Base-by-base conservation (phyloP, 2,113 vertebrate species). In the Cinclus mexicanus region DNA sequence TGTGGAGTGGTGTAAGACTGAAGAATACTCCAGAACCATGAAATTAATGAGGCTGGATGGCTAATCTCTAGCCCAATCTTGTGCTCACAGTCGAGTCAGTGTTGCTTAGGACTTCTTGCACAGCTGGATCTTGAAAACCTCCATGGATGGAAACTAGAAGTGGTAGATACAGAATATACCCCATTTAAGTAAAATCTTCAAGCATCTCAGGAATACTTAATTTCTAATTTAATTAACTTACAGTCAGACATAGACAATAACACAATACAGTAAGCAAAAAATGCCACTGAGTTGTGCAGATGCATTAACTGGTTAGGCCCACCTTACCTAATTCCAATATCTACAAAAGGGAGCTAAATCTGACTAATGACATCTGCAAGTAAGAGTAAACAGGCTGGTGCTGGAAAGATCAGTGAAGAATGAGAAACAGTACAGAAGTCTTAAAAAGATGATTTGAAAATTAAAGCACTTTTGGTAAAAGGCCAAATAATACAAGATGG, bases 21-120 rank as follows among this genome's bases (percentile, higher is more conserved):
- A 70, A 7, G 47, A 87, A 61, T 6, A 4, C 26, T 19, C 52
- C 44, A 31, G 35, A 63, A 76, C 42, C 12, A 9, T 16, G 47
- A 33, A 74, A 79, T 5, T 0, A 28, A 13, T 82, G 31, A 21
- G 1, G 0, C 3, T 29, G 25, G 14, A 39, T 9, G 19, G 22
- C 0, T 47, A 22, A 25, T 72, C 17, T 69, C 28, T 10, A 69
- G 37, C 21, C 13, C 25, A 14, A 2, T 4, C n/a, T 52, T 55
- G 33, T 12, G 12, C 11, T 44, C 61, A n/a, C 15, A 57, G 53
- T 0, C n/a, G 21, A 63, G 20, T 31, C 44, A 56, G n/a, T 17
- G 14, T 6, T 72, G 28, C 25, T n/a, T 7, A 57, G 10, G 25
- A 57, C 12, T 41, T 82, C 41, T 29, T 35, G 24, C 49, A 53